These are phyloP conservation scores for Clanis bilineata DNA, from an alignment of 2,888 invertebrate species.

Conservation along the genomic window DNA sequence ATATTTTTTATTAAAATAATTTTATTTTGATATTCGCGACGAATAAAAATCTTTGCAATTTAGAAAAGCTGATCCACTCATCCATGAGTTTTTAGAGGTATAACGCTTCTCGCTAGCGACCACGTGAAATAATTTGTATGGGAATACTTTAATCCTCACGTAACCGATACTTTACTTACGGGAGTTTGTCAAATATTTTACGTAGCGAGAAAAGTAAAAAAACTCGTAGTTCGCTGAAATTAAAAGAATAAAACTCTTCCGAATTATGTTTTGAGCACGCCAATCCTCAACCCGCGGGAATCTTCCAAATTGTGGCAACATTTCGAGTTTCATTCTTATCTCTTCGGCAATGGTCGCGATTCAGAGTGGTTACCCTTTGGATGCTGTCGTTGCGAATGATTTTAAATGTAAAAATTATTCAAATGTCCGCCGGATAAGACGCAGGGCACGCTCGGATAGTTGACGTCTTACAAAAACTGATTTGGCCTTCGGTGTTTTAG, in stretches of 20 bases:
- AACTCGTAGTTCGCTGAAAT: too few species aligned
- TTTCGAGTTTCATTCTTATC: slow-evolving; percentile 71
- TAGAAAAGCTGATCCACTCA: too few species aligned
- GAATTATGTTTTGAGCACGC: background rate
- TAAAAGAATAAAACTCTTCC: too few species aligned
- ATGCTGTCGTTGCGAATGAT: slow-evolving; percentile 80
- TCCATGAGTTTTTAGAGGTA: too few species aligned
- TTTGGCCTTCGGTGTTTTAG: slow-evolving; percentile 66
- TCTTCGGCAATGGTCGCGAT: slow-evolving; percentile 76
- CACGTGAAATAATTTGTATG: too few species aligned
- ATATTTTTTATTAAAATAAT: too few species aligned
- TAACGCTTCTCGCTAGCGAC: too few species aligned
- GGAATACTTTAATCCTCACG: too few species aligned
- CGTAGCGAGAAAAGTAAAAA: background rate
- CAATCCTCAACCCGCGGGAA: background rate
- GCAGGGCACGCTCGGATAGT: slow-evolving; percentile 62
- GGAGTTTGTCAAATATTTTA: too few species aligned
- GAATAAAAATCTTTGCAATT: too few species aligned
- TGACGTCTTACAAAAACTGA: slow-evolving; percentile 57
- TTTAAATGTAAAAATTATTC: slow-evolving; percentile 83
- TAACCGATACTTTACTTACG: too few species aligned
- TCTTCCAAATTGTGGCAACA: slow-evolving; percentile 32
- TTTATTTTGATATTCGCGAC: too few species aligned
- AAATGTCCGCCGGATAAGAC: slow-evolving; percentile 72
- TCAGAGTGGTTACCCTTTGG: slow-evolving; percentile 80